These are phyloP conservation scores for Metaphire vulgaris DNA, from an alignment of 1,140 invertebrate species.

Conservation along the genomic window DNA sequence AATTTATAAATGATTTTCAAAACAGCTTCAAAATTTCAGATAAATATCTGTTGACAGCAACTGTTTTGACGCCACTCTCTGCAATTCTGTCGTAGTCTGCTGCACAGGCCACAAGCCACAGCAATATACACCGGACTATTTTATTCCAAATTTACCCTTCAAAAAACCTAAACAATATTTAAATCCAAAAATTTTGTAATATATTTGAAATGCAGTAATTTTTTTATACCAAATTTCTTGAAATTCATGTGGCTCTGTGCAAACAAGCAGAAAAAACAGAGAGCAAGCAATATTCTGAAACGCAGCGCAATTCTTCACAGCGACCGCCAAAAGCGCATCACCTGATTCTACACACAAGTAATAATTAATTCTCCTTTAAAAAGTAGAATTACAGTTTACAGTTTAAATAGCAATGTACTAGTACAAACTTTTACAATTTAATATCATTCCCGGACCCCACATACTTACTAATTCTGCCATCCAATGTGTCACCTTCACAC, in stretches of 20 bases:
- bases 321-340: background rate
- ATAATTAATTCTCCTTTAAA: background rate
- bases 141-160: too few relatives aligned
- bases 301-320: background rate
- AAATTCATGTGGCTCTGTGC: too few relatives aligned
- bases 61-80: background rate
- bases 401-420: background rate
- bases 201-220: too few relatives aligned
- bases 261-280: background rate
- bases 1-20: too few relatives aligned
- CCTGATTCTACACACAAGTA: conserved; percentile 1
- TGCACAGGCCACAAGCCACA: background rate
- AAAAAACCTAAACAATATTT: too few relatives aligned
- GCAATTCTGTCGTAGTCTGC: background rate
- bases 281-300: background rate
- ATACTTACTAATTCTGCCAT: background rate
- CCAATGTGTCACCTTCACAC: background rate
- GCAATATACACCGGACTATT: too few relatives aligned
- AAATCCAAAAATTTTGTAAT: too few relatives aligned
- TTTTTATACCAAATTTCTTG: too few relatives aligned
- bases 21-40: too few relatives aligned
- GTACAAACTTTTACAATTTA: background rate
- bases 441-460: background rate
- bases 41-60: background rate
- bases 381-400: background rate